Base-by-base conservation (phyloP, 1,140 invertebrate genomes). In the Copidosoma floridanum region DNA sequence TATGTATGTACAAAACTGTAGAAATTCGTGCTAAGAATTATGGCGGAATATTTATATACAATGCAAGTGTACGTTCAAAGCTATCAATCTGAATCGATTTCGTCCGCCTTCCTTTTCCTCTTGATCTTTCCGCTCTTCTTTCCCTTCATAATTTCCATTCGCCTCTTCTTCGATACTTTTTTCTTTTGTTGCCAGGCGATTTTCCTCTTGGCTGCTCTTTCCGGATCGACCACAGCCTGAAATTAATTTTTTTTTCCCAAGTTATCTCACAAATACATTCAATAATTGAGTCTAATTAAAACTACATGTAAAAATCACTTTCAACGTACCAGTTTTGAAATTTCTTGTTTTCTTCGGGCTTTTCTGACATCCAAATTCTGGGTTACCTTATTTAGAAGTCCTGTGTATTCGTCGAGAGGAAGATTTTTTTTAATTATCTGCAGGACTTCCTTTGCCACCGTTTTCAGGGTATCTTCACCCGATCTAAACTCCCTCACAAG, bases 111-210 rank as follows among this genome's bases (percentile, higher is more conserved):
- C 43, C 60, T 72, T 1, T 29, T 23, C 63, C 62, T 75, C 51
- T 81, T 82, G 11, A 63, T 76, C 11, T 40, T 44, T 35, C 64
- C 20, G n/a, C n/a, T n/a, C 65, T 73, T 76, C 54, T 78, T 80
- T 20, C 79, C 83, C 71, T 82, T 86, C 1, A 81, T 58, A 62
- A 76, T 78, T 38, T 83, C 82, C 20, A 88, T 75, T 77, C 88
- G 89, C 38, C 85, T 76, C 67, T 91, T 92, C 68, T 88, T 91
- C 0, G 85, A 77, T 57, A 86, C 85, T 68, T 88, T 89, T 66
- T 92, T 92, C 68, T 86, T 89, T 58, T 87, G 82, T 65, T 92
- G 87, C 60, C 86, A 84, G 46, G 86, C 85, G 5, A 92, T 84
- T 79, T 90, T 92, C 71, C 87, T 86, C 71, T 89, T 89, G 0